These are phyloP conservation scores for Lobophora halterata DNA, from an alignment of 2,888 invertebrate genomes.

Conservation along the genomic window DNA sequence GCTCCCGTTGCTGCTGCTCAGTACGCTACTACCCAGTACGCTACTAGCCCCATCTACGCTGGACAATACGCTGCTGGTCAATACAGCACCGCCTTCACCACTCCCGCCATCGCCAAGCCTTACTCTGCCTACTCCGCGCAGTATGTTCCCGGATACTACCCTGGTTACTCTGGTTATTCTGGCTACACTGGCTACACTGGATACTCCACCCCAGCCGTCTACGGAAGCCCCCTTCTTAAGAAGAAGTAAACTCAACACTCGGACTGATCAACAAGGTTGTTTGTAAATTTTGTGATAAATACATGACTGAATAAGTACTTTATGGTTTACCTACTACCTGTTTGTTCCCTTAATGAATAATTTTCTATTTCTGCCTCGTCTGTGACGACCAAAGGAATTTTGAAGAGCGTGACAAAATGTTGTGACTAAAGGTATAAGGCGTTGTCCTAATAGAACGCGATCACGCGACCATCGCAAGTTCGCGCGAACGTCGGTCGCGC, in stretches of 20 bases:
- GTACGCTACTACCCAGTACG: conserved; percentile 3
- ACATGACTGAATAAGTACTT: neutral
- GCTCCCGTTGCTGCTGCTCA: conserved; percentile 4
- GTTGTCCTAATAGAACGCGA: no score
- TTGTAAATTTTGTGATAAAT: conserved; percentile 10
- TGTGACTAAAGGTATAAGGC: no score
- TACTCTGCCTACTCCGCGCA: conserved; percentile 18
- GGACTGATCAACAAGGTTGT: conserved; percentile 14
- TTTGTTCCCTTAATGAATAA: neutral
- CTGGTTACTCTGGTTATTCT: conserved; percentile 19
- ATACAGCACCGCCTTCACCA: neutral
- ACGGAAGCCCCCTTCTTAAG: conserved; percentile 18
- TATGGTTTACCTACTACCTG: neutral
- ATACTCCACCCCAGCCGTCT: conserved; percentile 10
- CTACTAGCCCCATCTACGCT: conserved; percentile 1
- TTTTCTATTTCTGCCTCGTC: neutral
- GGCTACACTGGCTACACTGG: conserved; percentile 11
- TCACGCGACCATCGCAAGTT: no score
- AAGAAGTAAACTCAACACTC: conserved; percentile 20
- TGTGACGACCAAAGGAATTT: neutral
- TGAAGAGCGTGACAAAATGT: conserved; percentile 3
- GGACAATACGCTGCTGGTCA: neutral
- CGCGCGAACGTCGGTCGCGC: no score
- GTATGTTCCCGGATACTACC: conserved; percentile 22
- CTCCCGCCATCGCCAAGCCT: conserved; percentile 8